Evolutionary conservation across 1,140 invertebrate species (phyloP), one percentile per base, ranked within the genome.

Genomic region (Lasaia peninsularis): DNA sequence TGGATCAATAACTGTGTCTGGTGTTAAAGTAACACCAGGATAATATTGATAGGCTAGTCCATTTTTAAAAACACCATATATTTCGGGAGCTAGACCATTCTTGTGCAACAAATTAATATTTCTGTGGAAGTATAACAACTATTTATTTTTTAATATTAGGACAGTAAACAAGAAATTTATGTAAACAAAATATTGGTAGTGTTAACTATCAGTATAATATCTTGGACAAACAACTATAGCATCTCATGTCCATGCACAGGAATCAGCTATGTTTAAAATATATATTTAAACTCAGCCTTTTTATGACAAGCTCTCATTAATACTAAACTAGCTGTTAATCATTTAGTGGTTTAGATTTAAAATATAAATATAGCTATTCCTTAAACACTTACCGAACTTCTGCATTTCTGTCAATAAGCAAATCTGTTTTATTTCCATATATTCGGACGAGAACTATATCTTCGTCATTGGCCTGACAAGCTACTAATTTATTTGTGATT

Each of bases 11-110:
- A 98, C 94, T 62, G 91, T 92, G 32, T 94, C 90, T 16, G 91
- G 85, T 63, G 93, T 94, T 9, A 99, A 79, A 14, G 94, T 95
- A 56, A 92, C 90, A 32, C 98, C 98, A 66, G 94, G 93, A 63
- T 97, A 92, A 89, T 94, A 99, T 88, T 97, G 94, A 86, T 99
- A 99, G 14, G 94, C 95, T 60, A 99, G 90, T 18, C 98, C 98
- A 91, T 99, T 99, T 61, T 94, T 92, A 89, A 99, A 99, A 21
- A 94, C 94, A 37, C 96, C 97, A 90, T 97, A 98, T 33, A 99
- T 89, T 52, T 93, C 91, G 54, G 97, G 95, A 63, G 96, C 96
- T 63, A 96, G 92, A 10, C 94, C 95, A 63, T 92, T 91, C 69
- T 92, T 91, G 73, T 95, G 92, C 63, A 98, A 88, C 68, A 94